These are phyloP conservation scores for Adela reaumurella DNA, from an alignment of 2,888 invertebrate species.

Conservation along the genomic window DNA sequence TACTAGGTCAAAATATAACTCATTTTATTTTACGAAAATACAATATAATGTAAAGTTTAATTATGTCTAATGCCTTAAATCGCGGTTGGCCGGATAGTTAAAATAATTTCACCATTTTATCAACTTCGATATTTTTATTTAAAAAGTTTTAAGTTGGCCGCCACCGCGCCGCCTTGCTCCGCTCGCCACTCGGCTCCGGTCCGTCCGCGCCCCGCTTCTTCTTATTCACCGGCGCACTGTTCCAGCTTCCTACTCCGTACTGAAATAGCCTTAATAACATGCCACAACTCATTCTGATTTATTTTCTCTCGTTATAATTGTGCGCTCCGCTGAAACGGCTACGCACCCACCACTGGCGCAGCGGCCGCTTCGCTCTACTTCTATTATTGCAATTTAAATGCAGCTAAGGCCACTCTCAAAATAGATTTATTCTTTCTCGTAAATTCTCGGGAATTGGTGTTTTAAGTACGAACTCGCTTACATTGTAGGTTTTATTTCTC, in stretches of 20 bases:
- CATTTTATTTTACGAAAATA: too few relatives aligned
- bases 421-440: slow-evolving; percentile 47
- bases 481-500: too few relatives aligned
- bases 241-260: slow-evolving; percentile 41
- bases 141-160: too few relatives aligned
- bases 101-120: too few relatives aligned
- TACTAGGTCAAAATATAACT: too few relatives aligned
- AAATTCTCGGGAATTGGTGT: slow-evolving; percentile 21
- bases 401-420: slow-evolving; percentile 8
- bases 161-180: too few relatives aligned
- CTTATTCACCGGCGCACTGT: not conserved
- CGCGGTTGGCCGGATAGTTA: too few relatives aligned
- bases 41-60: too few relatives aligned
- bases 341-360: slow-evolving; percentile 47
- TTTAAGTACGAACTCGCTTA: too few relatives aligned
- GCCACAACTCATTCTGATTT: slow-evolving; percentile 57
- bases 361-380: slow-evolving; percentile 25
- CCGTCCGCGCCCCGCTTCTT: slow-evolving; percentile 9
- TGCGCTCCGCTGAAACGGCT: slow-evolving; percentile 47
- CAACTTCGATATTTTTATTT: too few relatives aligned
- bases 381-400: not conserved
- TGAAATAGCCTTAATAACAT: slow-evolving; percentile 51
- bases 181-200: too few relatives aligned
- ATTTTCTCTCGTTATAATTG: slow-evolving; percentile 55
- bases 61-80: too few relatives aligned